These are phyloP conservation scores for Xestoiulus laeticollis DNA, from an alignment of 2,888 invertebrate species.

Conservation along the genomic window DNA sequence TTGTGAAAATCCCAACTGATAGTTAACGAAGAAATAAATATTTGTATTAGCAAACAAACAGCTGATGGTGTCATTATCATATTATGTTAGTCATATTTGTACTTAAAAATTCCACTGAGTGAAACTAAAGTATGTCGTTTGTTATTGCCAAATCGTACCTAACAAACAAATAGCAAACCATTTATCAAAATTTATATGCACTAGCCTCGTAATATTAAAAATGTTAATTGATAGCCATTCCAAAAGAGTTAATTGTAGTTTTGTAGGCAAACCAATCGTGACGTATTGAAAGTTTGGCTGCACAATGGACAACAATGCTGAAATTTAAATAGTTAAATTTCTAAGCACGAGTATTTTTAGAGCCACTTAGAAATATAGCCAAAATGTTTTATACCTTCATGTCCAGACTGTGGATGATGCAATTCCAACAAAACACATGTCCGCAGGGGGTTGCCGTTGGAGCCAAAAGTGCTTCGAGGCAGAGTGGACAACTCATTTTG, in stretches of 20 bases:
- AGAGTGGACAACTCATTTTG: slow-evolving; percentile 47
- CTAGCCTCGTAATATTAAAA: neutral
- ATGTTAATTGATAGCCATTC: neutral
- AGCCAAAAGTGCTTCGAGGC: slow-evolving; percentile 20
- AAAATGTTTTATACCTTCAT: slow-evolving; percentile 46
- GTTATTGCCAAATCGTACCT: too few species aligned
- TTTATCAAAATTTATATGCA: neutral
- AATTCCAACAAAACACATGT: slow-evolving; percentile 52
- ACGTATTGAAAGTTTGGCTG: slow-evolving; percentile 46
- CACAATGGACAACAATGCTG: slow-evolving; percentile 51
- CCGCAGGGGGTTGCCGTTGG: slow-evolving; percentile 52
- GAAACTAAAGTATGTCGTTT: too few species aligned
- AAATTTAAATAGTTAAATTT: neutral
- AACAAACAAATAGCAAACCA: neutral
- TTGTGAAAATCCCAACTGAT: neutral
- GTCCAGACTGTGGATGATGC: slow-evolving; percentile 47
- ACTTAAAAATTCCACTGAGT: too few species aligned
- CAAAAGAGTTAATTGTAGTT: slow-evolving; percentile 44
- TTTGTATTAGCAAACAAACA: slow-evolving; percentile 9
- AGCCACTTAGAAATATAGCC: neutral
- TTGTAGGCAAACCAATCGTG: slow-evolving; percentile 44
- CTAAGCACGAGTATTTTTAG: neutral
- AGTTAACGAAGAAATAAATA: neutral
- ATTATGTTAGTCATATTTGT: neutral
- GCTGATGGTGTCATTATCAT: neutral